phyloP scores from a whole-genome alignment of 2,797 vertebrate genomes.

The Cheirogaleus major region DNA sequence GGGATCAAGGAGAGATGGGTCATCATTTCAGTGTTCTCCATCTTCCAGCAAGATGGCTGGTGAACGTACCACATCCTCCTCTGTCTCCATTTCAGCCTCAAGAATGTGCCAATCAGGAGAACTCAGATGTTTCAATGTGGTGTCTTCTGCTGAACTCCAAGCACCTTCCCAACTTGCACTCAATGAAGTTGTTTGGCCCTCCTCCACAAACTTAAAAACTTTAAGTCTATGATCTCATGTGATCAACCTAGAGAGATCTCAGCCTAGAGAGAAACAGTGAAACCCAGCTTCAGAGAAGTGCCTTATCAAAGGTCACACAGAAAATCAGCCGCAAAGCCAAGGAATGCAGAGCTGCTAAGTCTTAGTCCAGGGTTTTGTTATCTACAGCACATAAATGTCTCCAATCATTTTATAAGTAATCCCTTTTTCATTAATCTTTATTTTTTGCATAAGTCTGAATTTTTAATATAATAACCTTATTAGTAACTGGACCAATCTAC shows the following conservation, averaged over 20 bases:
- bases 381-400: background rate
- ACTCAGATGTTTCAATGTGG: background rate
- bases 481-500: background rate
- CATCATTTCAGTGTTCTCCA: background rate
- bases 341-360: background rate
- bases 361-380: background rate
- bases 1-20: background rate
- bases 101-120: background rate
- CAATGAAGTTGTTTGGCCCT: background rate
- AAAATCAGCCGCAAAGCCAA: constrained; percentile 4
- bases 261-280: background rate
- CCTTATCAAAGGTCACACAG: background rate
- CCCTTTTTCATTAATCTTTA: background rate
- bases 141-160: background rate
- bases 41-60: background rate
- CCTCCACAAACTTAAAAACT: background rate
- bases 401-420: background rate
- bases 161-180: background rate
- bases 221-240: background rate
- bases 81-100: background rate
- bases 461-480: background rate
- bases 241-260: background rate
- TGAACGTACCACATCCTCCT: background rate
- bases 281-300: background rate
- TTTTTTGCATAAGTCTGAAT: background rate